Conservation (phyloP, 2,113 vertebrate species). For the Scomber scombrus region DNA sequence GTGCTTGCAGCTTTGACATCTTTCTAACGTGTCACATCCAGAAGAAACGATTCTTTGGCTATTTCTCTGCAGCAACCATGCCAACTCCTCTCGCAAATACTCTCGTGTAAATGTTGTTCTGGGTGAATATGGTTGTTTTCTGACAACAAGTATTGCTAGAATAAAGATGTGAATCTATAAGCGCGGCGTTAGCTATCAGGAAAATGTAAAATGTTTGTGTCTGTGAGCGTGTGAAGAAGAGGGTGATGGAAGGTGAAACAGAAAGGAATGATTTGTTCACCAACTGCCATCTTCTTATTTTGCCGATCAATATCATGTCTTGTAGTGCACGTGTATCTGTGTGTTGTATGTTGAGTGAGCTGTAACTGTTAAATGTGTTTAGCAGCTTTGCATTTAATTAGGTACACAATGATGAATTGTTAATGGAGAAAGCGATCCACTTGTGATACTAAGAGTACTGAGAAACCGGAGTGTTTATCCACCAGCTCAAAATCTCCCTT, state of each 20-base stretch:
- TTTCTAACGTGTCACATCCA: constrained; percentile 17
- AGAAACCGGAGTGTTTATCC: constrained; percentile 6
- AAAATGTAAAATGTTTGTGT: constrained; percentile 13
- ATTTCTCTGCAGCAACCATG: constrained; percentile 15
- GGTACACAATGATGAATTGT: constrained; percentile 12
- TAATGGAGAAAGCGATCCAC: constrained; percentile 2
- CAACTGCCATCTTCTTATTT: constrained; percentile 20
- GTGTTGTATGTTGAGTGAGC: constrained; percentile 15
- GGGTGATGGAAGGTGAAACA: constrained; percentile 1
- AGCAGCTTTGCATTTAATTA: constrained; percentile 31
- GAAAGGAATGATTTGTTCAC: constrained; percentile 9
- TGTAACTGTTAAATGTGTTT: constrained; percentile 22
- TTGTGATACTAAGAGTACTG: neutral
- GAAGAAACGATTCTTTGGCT: neutral
- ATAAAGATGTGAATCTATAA: constrained; percentile 17
- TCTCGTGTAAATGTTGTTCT: constrained; percentile 7
- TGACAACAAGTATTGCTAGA: constrained; percentile 6
- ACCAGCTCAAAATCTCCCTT: neutral
- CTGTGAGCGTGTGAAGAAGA: neutral
- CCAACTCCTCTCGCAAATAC: constrained; percentile 22
- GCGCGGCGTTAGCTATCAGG: constrained; percentile 11
- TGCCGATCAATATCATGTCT: constrained; percentile 16
- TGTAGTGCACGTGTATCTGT: constrained; percentile 6
- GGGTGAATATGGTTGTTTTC: constrained; percentile 17
- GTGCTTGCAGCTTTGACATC: constrained; percentile 26